Percentiles rank a stretch among this genome's conserved stretches.
Evolutionary conservation across 2,113 vertebrate species (phyloP).

Genomic region (Eudyptes chrysolophus): DNA sequence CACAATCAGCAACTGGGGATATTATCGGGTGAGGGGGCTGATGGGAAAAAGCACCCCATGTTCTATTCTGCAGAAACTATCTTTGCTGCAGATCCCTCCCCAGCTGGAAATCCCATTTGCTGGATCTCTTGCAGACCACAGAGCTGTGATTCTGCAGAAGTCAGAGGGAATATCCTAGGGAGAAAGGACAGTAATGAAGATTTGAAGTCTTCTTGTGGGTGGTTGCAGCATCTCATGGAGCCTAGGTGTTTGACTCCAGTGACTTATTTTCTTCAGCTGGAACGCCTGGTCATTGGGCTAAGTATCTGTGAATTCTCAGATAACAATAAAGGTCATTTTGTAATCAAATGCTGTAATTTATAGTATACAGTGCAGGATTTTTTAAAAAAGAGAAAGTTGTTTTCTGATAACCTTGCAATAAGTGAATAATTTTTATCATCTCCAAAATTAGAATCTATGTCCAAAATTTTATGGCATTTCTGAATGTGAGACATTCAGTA

Average conservation of each 20-base stretch:
- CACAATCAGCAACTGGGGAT: not conserved
- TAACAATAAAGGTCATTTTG: not conserved
- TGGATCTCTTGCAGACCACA: not conserved
- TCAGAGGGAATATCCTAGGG: not conserved
- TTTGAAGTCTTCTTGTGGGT: not conserved
- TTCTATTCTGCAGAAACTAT: not conserved
- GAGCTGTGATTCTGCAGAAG: not conserved
- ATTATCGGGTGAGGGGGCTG: fast-evolving
- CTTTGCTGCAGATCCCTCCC: not conserved
- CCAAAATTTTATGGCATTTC: not conserved
- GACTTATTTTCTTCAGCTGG: not conserved
- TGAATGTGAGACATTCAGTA: not conserved
- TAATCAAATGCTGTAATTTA: not conserved
- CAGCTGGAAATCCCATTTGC: not conserved
- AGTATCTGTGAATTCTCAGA: not conserved
- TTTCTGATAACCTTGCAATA: not conserved
- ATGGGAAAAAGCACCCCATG: not conserved
- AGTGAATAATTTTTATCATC: not conserved
- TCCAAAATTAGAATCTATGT: not conserved
- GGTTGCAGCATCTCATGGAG: not conserved
- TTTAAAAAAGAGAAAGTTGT: not conserved
- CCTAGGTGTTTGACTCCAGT: not conserved
- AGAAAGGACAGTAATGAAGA: not conserved
- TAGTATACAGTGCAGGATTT: not conserved
- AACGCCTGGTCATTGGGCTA: not conserved